These are phyloP conservation scores for Coluber constrictor DNA, from an alignment of 2,797 vertebrate species.

Conservation along the genomic window DNA sequence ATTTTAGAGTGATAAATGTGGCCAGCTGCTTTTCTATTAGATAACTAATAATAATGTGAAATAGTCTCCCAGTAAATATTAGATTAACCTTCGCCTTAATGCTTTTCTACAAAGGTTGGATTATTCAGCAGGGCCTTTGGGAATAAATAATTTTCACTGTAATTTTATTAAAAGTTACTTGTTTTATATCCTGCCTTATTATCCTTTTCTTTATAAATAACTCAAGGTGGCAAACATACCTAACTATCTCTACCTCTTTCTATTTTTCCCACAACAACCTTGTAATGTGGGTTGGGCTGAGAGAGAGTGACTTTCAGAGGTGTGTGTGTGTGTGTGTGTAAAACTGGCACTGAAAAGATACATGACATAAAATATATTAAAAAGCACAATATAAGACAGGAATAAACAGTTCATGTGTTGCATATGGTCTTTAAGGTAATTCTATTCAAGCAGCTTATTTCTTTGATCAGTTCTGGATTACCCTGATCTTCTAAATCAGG, in stretches of 20 bases:
- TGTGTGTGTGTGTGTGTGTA: too few relatives aligned
- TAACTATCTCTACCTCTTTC: not conserved
- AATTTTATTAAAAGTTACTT: not conserved
- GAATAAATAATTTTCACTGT: not conserved
- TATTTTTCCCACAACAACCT: not conserved
- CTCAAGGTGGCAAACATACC: not conserved
- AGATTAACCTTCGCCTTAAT: not conserved
- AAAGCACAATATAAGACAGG: not conserved
- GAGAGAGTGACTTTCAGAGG: too few relatives aligned
- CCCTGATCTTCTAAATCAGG: not conserved
- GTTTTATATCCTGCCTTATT: not conserved
- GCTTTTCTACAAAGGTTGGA: not conserved
- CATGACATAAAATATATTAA: not conserved
- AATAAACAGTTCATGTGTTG: not conserved
- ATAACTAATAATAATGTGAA: not conserved
- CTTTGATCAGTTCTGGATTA: not conserved
- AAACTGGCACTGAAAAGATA: not conserved
- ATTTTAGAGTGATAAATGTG: not conserved
- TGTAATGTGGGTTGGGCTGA: too few relatives aligned
- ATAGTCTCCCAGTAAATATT: not conserved
- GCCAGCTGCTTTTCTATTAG: not conserved
- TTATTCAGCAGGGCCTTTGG: not conserved
- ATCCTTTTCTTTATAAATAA: not conserved
- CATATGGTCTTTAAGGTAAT: not conserved
- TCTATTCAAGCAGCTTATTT: not conserved